phyloP scores from a whole-genome alignment of 53 echinoderm and acorn worm species.

The Paracentrotus lividus region DNA sequence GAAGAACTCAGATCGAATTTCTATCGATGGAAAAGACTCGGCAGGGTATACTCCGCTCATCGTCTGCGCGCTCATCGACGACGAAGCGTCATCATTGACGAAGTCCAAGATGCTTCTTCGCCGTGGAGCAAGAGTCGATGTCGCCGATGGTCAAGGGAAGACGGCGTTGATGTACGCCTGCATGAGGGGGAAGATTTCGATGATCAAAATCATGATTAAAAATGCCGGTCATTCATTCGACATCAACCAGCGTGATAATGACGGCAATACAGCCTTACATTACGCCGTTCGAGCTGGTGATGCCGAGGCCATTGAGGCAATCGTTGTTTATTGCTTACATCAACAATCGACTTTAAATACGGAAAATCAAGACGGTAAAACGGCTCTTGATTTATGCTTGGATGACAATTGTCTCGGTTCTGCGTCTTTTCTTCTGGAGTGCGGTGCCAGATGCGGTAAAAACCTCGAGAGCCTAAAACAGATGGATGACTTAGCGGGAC shows the following conservation, averaged over 20 bases:
- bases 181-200: neutral
- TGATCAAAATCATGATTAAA: neutral
- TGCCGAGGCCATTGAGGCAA: constrained; percentile 57
- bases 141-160: constrained; percentile 37
- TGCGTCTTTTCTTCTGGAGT: neutral
- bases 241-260: constrained; percentile 68
- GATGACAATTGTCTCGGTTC: neutral
- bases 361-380: constrained; percentile 29
- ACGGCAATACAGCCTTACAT: constrained; percentile 81
- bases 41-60: constrained; percentile 37
- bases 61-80: constrained; percentile 26
- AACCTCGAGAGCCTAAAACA: constrained; percentile 18
- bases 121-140: constrained; percentile 4
- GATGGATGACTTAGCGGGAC: neutral
- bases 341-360: neutral
- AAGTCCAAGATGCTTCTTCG: constrained; percentile 46
- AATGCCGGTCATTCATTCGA: constrained; percentile 57
- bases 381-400: constrained; percentile 56
- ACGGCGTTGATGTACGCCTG: constrained; percentile 64
- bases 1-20: neutral
- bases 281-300: constrained; percentile 69
- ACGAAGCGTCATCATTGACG: neutral
- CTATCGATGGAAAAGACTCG: constrained; percentile 19
- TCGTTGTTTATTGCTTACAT: constrained; percentile 22
- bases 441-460: constrained; percentile 33